Percentiles rank a stretch among this genome's conserved stretches.
Evolutionary conservation across 2,113 vertebrate genomes (phyloP).

Genomic region (Marmota flaviventris): DNA sequence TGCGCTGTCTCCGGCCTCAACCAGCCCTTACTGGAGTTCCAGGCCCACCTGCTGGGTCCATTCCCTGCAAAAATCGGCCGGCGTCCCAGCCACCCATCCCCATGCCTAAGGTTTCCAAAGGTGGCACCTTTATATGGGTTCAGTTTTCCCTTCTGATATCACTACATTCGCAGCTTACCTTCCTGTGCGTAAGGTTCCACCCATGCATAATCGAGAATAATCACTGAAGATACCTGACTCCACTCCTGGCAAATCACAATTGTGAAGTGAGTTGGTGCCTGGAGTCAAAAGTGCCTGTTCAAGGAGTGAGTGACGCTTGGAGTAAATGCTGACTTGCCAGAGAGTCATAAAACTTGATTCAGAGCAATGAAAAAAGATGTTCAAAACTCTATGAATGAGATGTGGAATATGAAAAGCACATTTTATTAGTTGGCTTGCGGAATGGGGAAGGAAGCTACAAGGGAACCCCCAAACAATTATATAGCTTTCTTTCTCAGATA

Average conservation of each 20-base stretch:
- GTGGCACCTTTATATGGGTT: background rate
- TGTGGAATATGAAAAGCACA: background rate
- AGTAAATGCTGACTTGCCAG: background rate
- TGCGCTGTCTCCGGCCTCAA: accelerated
- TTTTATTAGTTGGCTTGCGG: slow-evolving; percentile 23
- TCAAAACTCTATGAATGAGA: slow-evolving; percentile 10
- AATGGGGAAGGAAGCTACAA: background rate
- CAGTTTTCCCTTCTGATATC: background rate
- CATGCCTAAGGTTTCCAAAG: background rate
- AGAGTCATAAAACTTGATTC: background rate
- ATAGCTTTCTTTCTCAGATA: background rate
- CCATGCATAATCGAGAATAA: background rate
- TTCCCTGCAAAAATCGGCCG: background rate
- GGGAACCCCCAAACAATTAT: background rate
- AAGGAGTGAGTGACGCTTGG: background rate
- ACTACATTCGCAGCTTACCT: background rate
- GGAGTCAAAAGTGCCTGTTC: background rate
- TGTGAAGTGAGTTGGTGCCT: background rate
- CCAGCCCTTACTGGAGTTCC: accelerated
- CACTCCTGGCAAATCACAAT: background rate
- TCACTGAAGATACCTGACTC: background rate
- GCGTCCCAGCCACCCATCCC: background rate
- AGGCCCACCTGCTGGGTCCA: background rate
- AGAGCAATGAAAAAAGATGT: slow-evolving; percentile 25
- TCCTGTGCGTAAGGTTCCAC: background rate